phyloP scores from a whole-genome alignment of 2,797 vertebrate genomes.

The Gorsachius magnificus region DNA sequence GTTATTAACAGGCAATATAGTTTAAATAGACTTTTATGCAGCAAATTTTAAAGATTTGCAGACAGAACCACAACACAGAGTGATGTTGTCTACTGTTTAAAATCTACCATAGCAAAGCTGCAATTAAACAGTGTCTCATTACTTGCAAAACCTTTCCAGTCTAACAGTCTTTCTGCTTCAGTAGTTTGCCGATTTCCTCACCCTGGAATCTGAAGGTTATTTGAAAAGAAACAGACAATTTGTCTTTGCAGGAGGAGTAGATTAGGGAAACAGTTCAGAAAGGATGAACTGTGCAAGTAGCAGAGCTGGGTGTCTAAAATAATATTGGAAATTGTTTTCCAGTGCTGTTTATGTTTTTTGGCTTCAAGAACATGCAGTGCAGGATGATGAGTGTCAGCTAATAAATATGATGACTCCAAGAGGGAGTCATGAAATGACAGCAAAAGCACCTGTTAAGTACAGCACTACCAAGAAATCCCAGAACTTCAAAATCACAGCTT shows the following conservation, averaged over 20 bases:
- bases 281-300: constrained; percentile 17
- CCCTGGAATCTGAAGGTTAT: constrained; percentile 13
- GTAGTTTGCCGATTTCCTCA: constrained; percentile 12
- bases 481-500: constrained; percentile 20
- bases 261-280: constrained; percentile 42
- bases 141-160: not conserved
- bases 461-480: constrained; percentile 3
- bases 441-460: constrained; percentile 16
- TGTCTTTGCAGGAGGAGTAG: constrained; percentile 37
- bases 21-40: not conserved
- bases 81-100: not conserved
- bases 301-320: not conserved
- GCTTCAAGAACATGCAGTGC: not conserved
- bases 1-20: not conserved
- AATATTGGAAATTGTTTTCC: constrained; percentile 42
- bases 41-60: not conserved
- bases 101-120: not conserved
- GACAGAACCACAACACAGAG: not conserved
- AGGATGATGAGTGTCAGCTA: constrained; percentile 31
- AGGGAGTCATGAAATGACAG: constrained; percentile 5
- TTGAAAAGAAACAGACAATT: constrained; percentile 44
- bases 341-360: constrained; percentile 15
- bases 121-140: constrained; percentile 4
- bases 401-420: constrained; percentile 45
- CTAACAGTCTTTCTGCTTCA: not conserved